phyloP scores from a whole-genome alignment of 2,888 invertebrate genomes.

The Pseudococcus jackbeardsleyi region DNA sequence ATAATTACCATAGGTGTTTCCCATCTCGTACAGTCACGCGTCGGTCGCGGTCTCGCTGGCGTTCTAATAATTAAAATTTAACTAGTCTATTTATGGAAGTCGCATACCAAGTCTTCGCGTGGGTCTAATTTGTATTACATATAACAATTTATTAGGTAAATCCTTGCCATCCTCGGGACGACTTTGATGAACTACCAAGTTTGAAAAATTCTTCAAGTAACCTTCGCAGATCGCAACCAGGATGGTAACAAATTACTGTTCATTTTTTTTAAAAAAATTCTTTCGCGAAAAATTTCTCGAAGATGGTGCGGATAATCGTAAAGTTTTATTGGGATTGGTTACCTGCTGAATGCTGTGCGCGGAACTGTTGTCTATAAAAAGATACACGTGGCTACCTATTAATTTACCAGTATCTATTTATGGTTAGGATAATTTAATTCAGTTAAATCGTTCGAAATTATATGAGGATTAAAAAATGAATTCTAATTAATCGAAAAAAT shows the following conservation, averaged over 20 bases:
- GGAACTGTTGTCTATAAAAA: neutral
- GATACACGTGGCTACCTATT: neutral
- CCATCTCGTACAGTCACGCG: neutral
- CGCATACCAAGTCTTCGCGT: slow-evolving; percentile 53
- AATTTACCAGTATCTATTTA: neutral
- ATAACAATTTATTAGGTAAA: slow-evolving; percentile 20
- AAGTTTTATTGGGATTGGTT: neutral
- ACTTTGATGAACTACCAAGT: neutral
- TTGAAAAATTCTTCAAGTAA: slow-evolving; percentile 9
- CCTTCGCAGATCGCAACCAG: neutral
- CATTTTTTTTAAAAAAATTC: neutral
- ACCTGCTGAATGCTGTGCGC: neutral
- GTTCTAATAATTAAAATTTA: slow-evolving; percentile 7
- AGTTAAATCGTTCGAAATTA: neutral
- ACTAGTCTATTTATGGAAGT: slow-evolving; percentile 38
- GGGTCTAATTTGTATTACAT: slow-evolving; percentile 28
- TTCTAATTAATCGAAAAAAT: neutral
- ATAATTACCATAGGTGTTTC: slow-evolving; percentile 6
- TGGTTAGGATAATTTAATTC: neutral
- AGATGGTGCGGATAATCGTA: neutral
- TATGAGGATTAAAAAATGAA: neutral
- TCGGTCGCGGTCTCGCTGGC: neutral
- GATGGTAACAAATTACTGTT: neutral
- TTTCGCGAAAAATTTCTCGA: neutral
- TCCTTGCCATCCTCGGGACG: neutral